Evolutionary conservation across 2,113 vertebrate species (phyloP), one percentile per base, ranked within the genome.

Genomic region (Bufo bufo): DNA sequence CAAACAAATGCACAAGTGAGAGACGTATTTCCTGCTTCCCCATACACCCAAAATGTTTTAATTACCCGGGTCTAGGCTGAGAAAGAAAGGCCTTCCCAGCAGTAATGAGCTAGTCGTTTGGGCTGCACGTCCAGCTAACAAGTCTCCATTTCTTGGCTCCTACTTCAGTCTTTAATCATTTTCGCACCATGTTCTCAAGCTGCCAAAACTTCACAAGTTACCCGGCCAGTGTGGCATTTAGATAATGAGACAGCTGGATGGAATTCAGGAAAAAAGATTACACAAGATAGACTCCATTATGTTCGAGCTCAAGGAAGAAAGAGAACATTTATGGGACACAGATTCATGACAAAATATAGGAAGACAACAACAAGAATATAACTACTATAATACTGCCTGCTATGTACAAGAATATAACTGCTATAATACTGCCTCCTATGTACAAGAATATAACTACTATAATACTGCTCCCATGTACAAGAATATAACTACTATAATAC

Each of bases 191-290:
- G 16, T 85, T 59, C 52, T 75, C 19, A 8, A 54, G 17, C 50
- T 85, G 83, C 83, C 69, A 74, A 47, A 45, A 47, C 33, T 75
- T 75, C 52, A 85, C 83, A 75, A 85, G 52, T 56, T 13, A 8
- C 14, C 52, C 20, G 6, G n/a, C n/a, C 14, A 83, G n/a, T 23
- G 20, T 10, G 78, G n/a, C 33, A 61, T 81, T 61, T 59, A 63
- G 33, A 43, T 61, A 61, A 81, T 81, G 56, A 80, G n/a, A 19
- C 23, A 47, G 54, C 33, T 61, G 79, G 56, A 61, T 12, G 19
- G 56, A 45, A 45, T 19, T 45, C 58, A 61, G 58, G 23, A 45
- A 59, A 10, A 61, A 17, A 20, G 33, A 83, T 83, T n/a, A 52
- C 81, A 84, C 63, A 8, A 71, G 11, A 33, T 52, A 54, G 63